These are phyloP conservation scores for Chloropsis hardwickii DNA, from an alignment of 2,113 vertebrate species.

Conservation along the genomic window DNA sequence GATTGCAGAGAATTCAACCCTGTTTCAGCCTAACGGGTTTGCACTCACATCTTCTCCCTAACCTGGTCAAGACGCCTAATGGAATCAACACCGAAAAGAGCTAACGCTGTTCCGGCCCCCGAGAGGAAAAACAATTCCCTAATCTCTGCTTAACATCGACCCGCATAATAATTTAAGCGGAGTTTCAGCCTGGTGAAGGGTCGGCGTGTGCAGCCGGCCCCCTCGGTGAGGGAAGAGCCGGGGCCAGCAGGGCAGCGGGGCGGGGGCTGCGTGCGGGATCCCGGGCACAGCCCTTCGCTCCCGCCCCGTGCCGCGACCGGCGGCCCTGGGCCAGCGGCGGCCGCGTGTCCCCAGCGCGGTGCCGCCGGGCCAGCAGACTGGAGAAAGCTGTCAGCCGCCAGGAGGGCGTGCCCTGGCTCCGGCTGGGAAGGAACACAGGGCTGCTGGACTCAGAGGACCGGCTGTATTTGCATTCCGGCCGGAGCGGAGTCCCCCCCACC, in stretches of 20 bases:
- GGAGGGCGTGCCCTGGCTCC: not conserved
- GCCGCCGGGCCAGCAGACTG: not conserved
- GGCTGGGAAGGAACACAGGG: not conserved
- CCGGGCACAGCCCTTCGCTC: not conserved
- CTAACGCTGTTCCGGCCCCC: accelerated
- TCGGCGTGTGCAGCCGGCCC: no score
- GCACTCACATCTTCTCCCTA: not conserved
- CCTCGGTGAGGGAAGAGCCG: not conserved
- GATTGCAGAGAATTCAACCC: not conserved
- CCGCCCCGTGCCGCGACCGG: not conserved
- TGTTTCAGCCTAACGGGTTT: not conserved
- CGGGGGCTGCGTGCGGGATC: not conserved
- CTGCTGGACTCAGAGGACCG: not conserved
- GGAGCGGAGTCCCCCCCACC: not conserved
- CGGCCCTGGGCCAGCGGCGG: not conserved
- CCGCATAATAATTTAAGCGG: accelerated
- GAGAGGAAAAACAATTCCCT: no score
- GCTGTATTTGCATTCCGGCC: not conserved
- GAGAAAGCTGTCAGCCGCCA: not conserved
- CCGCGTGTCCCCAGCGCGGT: not conserved
- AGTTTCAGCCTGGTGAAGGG: not conserved
- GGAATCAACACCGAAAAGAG: not conserved
- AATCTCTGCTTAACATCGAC: not conserved
- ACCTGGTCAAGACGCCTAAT: accelerated
- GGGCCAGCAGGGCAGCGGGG: not conserved